Conservation (phyloP, 23 tunicate species). For the Aplidium turbinatum region DNA sequence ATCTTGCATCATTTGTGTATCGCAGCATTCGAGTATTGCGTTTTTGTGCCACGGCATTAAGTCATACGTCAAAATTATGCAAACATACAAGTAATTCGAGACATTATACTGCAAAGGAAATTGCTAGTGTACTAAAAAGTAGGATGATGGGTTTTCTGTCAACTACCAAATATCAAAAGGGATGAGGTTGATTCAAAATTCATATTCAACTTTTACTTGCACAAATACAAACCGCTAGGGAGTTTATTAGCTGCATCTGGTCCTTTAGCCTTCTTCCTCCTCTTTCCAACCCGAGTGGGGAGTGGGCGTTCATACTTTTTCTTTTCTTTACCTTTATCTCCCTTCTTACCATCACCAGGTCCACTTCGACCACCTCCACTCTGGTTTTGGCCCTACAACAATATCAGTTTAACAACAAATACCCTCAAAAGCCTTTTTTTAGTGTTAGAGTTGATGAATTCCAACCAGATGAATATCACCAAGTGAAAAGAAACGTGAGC, state of each 20-base stretch:
- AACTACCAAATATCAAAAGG: no score
- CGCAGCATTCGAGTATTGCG: no score
- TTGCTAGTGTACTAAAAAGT: no score
- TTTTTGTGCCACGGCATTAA: no score
- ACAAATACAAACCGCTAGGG: conserved; percentile 69
- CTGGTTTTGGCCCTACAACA: conserved; percentile 82
- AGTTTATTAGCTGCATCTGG: conserved; percentile 99
- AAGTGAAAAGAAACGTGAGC: no score
- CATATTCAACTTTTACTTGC: neutral
- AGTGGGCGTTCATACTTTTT: conserved; percentile 96
- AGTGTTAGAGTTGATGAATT: no score
- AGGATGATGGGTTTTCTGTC: no score
- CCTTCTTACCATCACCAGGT: conserved; percentile 85
- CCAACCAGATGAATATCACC: no score
- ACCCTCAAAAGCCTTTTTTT: neutral
- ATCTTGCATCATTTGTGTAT: no score
- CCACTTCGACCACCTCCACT: conserved; percentile 74
- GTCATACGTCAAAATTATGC: no score
- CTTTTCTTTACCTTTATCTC: conserved; percentile 96
- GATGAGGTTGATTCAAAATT: neutral
- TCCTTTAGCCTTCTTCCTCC: conserved; percentile 84
- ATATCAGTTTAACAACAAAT: neutral
- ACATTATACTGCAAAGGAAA: no score
- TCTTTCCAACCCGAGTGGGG: conserved; percentile 96
- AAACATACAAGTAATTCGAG: no score